phyloP scores from a whole-genome alignment of 2,113 vertebrate genomes.

The Epinephelus fuscoguttatus region DNA sequence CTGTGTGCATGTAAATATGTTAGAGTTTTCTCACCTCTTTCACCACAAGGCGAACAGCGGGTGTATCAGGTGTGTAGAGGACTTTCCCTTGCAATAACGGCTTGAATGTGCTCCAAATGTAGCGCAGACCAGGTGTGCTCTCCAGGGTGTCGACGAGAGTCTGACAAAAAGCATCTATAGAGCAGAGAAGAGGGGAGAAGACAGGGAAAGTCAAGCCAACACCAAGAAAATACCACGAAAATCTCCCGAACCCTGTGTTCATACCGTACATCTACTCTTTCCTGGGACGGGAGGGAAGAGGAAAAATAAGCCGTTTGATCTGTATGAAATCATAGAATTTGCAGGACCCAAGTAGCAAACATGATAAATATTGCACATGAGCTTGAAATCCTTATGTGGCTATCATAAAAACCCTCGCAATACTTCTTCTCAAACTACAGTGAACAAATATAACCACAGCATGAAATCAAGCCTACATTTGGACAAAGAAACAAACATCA shows the following conservation, averaged over 20 bases:
- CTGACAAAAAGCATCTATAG: conserved; percentile 92
- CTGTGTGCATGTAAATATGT: background rate
- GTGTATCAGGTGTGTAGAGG: conserved; percentile 93
- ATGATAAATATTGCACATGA: conserved; percentile 44
- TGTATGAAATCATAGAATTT: background rate
- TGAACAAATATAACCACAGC: conserved; percentile 1
- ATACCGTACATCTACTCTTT: background rate
- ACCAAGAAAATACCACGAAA: background rate
- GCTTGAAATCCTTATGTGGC: conserved; percentile 3
- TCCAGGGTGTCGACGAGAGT: conserved; percentile 90
- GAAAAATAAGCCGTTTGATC: conserved; percentile 11
- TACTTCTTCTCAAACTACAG: background rate
- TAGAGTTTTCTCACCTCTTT: conserved; percentile 86
- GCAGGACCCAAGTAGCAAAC: conserved; percentile 14
- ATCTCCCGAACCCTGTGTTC: background rate
- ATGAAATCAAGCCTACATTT: background rate
- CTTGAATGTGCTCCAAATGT: conserved; percentile 92
- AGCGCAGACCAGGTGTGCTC: conserved; percentile 88
- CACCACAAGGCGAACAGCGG: conserved; percentile 88
- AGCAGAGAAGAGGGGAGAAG: conserved; percentile 24
- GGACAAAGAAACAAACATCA: background rate
- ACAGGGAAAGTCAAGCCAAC: conserved; percentile 24
- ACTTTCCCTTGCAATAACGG: conserved; percentile 93
- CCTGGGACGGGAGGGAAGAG: background rate
- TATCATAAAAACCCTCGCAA: background rate